Conservation (phyloP, 2,113 vertebrate species). For the Chamaetylas fuelleborni region DNA sequence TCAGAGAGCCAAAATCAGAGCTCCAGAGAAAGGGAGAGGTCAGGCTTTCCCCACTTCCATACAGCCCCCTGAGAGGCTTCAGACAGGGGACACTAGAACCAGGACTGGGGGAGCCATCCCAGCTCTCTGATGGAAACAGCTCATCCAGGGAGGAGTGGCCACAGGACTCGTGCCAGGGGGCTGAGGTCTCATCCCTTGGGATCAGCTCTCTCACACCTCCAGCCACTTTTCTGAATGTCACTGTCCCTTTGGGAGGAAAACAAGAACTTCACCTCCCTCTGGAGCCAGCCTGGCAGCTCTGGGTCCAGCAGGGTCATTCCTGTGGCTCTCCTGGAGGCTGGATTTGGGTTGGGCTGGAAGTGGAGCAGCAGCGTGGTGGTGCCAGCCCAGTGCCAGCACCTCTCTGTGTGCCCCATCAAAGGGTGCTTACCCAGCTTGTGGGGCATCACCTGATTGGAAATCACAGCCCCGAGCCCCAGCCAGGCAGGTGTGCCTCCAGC, state of each 20-base stretch:
- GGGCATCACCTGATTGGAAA: constrained; percentile 20
- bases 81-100: neutral
- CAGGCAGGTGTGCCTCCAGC: neutral
- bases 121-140: neutral
- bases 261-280: neutral
- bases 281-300: neutral
- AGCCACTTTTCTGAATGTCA: neutral
- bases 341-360: neutral
- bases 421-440: neutral
- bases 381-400: neutral
- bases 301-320: neutral
- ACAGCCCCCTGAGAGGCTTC: neutral
- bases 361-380: accelerated
- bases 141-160: neutral
- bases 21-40: neutral
- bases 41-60: neutral
- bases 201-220: neutral
- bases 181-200: neutral
- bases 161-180: accelerated
- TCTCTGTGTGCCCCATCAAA: neutral
- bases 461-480: neutral
- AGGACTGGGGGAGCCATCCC: neutral
- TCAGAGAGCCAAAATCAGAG: neutral
- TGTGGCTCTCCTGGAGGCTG: neutral
- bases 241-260: neutral